Base-by-base conservation (phyloP, 2,113 vertebrate species). In the Microtus pennsylvanicus region DNA sequence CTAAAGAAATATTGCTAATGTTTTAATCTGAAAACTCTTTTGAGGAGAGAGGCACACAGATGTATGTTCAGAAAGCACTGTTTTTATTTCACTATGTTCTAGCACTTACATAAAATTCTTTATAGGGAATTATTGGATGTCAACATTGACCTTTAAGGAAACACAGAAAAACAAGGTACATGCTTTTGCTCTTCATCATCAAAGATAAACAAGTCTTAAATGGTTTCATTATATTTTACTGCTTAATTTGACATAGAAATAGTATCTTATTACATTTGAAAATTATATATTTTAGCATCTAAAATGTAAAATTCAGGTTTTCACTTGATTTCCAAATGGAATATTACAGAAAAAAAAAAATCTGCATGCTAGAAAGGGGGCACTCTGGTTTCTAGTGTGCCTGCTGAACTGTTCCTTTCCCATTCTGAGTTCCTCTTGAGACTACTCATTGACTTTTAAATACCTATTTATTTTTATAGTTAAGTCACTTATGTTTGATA, bases 391-490 rank as follows among this genome's bases (percentile, higher is more conserved):
- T 91, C 80, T 30, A 70, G 3, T 90, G 12, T 16, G 3, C 90
- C 65, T 70, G 47, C 50, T 76, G 10, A 28, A 30, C 17, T 45
- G 3, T 72, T 67, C 30, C 9, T 67, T 87, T 83, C 65, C 47
- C 74, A 8, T 74, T 91, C 77, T n/a, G 10, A 80, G 24, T 93
- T 91, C 12, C 28, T 5, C 65, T 87, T 86, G 77, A 93, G 45
- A 93, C 2, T 69, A 45, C 2, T 45, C 38, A 81, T 30, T 74
- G 5, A 70, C n/a, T 93, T 95, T 35, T 4, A 75, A 87, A 75
- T 38, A 30, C 3, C 69, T 88, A 75, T 93, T 97, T 77, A 55
- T 91, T 92, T 96, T 69, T 83, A 33, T 45, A 67, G 8, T 76
- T 58, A 47, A 5, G 81, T 35, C 28, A 61, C 52, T 94, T 80